These are phyloP conservation scores for Poeciliopsis infans DNA, from an alignment of 2,797 vertebrate species.

Conservation along the genomic window DNA sequence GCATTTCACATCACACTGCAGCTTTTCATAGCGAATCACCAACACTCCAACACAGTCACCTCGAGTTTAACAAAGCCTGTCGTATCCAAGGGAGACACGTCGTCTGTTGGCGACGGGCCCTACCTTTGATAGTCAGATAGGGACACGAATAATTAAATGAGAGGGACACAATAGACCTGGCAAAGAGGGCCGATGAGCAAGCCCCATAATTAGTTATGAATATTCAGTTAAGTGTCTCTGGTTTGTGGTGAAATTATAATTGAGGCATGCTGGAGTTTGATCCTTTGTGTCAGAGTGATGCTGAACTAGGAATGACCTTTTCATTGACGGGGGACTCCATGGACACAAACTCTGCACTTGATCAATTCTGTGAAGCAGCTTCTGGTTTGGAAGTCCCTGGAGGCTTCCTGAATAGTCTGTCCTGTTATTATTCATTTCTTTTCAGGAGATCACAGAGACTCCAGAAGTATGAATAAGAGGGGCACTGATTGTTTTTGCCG, in stretches of 20 bases:
- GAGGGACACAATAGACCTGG: constrained; percentile 71
- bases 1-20: constrained; percentile 55
- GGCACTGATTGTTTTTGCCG: not conserved
- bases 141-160: constrained; percentile 74
- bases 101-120: constrained; percentile 38
- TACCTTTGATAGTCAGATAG: constrained; percentile 74
- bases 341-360: constrained; percentile 27
- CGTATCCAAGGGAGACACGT: constrained; percentile 53
- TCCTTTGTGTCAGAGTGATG: constrained; percentile 40
- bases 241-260: constrained; percentile 61
- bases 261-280: constrained; percentile 40
- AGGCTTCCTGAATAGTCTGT: constrained; percentile 17
- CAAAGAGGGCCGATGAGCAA: constrained; percentile 55
- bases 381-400: constrained; percentile 16
- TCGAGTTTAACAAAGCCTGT: constrained; percentile 57
- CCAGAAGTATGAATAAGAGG: not conserved
- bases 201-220: constrained; percentile 79
- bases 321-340: constrained; percentile 36
- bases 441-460: constrained; percentile 11
- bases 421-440: constrained; percentile 18
- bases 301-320: constrained; percentile 56
- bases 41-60: constrained; percentile 29
- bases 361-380: constrained; percentile 1
- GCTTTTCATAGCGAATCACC: constrained; percentile 40
- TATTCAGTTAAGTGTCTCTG: constrained; percentile 74